Evolutionary conservation across 2,888 invertebrate genomes (phyloP).

Genomic region (Tridacna gigas): DNA sequence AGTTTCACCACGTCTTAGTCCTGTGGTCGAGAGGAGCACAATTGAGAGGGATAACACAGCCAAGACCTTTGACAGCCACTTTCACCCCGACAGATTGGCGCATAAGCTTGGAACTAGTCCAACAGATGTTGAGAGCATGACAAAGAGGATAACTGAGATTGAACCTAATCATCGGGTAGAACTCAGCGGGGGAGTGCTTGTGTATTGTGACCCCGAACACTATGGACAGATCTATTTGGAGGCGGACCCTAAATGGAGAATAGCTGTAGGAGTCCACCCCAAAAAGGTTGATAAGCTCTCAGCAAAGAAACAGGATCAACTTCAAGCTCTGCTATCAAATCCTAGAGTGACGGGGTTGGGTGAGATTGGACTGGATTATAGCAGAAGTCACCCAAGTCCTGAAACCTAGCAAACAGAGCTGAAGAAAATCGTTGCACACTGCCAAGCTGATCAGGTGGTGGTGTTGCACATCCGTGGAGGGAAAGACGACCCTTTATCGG

Average conservation of each 20-base stretch:
- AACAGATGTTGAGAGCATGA: not conserved
- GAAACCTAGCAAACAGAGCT: too few relatives aligned
- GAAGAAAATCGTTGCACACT: too few relatives aligned
- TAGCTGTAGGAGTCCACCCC: not conserved
- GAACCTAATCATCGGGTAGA: not conserved
- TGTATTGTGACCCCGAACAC: not conserved
- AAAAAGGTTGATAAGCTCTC: not conserved
- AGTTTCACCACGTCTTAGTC: not conserved
- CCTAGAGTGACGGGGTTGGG: not conserved
- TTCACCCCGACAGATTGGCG: not conserved
- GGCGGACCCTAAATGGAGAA: not conserved
- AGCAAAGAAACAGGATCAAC: not conserved
- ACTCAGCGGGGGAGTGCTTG: not conserved
- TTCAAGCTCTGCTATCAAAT: not conserved
- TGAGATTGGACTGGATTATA: not conserved
- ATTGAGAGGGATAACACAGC: too few relatives aligned
- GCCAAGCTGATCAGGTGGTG: too few relatives aligned
- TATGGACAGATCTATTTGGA: not conserved
- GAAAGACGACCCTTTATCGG: too few relatives aligned
- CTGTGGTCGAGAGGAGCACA: not conserved
- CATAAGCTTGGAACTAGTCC: not conserved
- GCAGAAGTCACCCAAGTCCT: not conserved
- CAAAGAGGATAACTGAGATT: not conserved
- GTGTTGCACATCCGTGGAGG: too few relatives aligned
- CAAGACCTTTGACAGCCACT: not conserved